Evolutionary conservation across 2,888 invertebrate species (phyloP), one percentile per base, ranked within the genome.

Genomic region (Ophraella communa): DNA sequence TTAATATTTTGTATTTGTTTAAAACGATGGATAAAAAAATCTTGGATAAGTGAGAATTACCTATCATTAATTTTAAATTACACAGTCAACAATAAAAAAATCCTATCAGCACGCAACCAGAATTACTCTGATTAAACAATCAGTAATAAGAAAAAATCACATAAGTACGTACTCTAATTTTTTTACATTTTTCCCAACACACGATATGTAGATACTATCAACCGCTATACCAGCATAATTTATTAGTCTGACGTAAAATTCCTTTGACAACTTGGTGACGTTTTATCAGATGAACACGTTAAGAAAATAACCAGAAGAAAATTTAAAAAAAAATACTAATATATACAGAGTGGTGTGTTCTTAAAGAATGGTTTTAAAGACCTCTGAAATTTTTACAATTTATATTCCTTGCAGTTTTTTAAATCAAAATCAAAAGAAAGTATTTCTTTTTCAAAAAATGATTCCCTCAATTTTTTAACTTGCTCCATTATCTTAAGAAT

Each of bases 111-210:
- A 58, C 58, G 58, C 58, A 17, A 58, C 4, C 30, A 47, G 20
- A 49, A 58, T 58, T 58, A 49, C 58, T 14, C 35, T n/a, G 58
- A 58, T 58, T 35, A 49, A 35, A 58, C 8, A 47, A 44, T 49
- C 33, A 35, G 33, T 20, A 49, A 49, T 23, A 58, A 23, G 49
- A 58, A 58, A 58, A 58, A 58, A 56, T 56, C 24, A 56, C 56
- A 45, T 56, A 18, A 39, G 45, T 45, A 45, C n/a, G 11, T 21
- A 21, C 24, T 14, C 1, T 5, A 2, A 1, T 17, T 53, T 54
- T 54, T 54, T 54, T 23, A 42, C 21, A 54, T 54, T 42, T 42
- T 14, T 54, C 42, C 3, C 23, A 39, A 14, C 39, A 39, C 20
- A 54, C 21, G 54, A 54, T 35, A 54, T 23, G 11, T n/a, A 47